These are phyloP conservation scores for Cebidichthys violaceus DNA, from an alignment of 2,113 vertebrate genomes.

Conservation along the genomic window DNA sequence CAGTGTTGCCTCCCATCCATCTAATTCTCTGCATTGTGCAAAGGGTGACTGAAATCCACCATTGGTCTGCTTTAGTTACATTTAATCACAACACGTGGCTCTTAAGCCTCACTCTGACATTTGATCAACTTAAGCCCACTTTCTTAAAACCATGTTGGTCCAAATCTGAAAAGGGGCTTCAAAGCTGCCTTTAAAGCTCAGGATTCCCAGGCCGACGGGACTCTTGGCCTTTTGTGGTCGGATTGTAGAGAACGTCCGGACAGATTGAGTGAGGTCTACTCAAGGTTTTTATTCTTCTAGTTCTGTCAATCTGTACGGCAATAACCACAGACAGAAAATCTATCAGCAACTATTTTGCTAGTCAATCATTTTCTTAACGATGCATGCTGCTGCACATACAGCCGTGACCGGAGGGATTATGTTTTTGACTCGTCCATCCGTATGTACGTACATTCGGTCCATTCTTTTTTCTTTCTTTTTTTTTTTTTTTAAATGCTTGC, in stretches of 20 bases:
- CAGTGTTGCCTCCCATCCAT: background rate
- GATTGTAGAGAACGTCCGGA: constrained; percentile 17
- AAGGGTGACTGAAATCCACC: constrained; percentile 24
- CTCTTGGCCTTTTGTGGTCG: constrained; percentile 1
- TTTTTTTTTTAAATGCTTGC: no score
- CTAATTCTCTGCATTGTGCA: background rate
- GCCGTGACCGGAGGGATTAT: no score
- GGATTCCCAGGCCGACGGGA: background rate
- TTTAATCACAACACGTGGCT: constrained; percentile 58
- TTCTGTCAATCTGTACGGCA: background rate
- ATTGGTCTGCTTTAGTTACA: constrained; percentile 49
- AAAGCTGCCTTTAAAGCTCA: background rate
- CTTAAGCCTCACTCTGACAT: constrained; percentile 32
- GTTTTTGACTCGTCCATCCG: no score
- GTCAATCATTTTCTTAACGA: background rate
- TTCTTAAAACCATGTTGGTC: constrained; percentile 43
- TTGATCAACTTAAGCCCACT: constrained; percentile 53
- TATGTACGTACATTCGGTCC: no score
- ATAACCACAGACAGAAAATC: background rate
- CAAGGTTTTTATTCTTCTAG: constrained; percentile 2
- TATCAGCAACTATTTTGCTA: background rate
- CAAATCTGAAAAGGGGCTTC: constrained; percentile 43
- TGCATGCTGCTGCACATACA: no score
- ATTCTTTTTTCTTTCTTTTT: no score
- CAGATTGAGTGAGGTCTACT: background rate